Evolutionary conservation across 2,888 invertebrate species (phyloP), one percentile per base, ranked within the genome.

Genomic region (Osmoderma eremita): DNA sequence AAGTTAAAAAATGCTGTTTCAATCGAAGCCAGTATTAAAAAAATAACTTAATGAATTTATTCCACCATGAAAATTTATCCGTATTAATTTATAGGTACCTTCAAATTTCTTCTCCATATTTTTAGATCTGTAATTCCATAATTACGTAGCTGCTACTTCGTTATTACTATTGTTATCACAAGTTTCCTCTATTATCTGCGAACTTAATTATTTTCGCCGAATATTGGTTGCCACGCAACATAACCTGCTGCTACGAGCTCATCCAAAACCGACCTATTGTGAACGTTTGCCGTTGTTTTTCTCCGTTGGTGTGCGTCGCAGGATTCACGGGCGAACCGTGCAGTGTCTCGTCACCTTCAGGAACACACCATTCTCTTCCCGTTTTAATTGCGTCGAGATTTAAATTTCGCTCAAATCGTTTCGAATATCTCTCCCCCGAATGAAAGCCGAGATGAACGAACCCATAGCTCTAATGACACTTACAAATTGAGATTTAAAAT

Each of bases 241-340:
- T 17, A 42, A 42, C 17, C 42, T 42, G 42, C n/a, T 42, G 5
- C 42, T 17, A 13, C n/a, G 17, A 42, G n/a, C 42, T 42, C 42
- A 42, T 42, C 42, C 42, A 12, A 42, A 42, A 42, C 42, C 42
- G 6, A 42, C n/a, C 42, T 42, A 42, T 42, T 42, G 13, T 42
- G 13, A 15, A 17, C 42, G 17, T 1, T 13, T 3, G 42, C 42
- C 42, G 17, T 42, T 42, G 42, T 42, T 42, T 42, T 42, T 17
- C 42, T 42, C 42, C 13, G 1, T 42, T 13, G 42, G 5, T 15
- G n/a, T 1, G 17, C 42, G 42, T 42, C 42, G n/a, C 42, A 17
- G n/a, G 42, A 36, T 36, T 6, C 5, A 36, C 10, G 36, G 36
- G 36, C 42, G 42, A 1, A 30, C 2, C n/a, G 42, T 42, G 12